A percentile compares a stretch with the other conserved stretches of the same genome.
Conservation (phyloP, 2,888 invertebrate genomes). For the Mimachlamys varia region DNA sequence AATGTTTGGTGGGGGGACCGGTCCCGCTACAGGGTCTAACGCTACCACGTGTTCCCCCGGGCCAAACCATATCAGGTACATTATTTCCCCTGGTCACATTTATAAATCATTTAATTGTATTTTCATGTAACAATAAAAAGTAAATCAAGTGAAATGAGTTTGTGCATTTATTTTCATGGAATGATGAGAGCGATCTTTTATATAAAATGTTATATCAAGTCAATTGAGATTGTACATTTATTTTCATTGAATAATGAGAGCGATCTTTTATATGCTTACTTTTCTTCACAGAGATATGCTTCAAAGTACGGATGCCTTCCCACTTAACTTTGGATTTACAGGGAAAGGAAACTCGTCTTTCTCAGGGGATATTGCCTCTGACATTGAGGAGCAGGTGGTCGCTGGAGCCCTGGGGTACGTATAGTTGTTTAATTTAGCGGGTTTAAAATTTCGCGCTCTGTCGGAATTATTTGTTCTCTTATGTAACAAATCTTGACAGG, state of each 20-base stretch:
- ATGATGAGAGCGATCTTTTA: too few relatives aligned
- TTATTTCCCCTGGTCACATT: not conserved
- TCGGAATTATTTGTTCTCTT: too few relatives aligned
- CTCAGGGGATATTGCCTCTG: constrained; percentile 64
- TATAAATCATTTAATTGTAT: too few relatives aligned
- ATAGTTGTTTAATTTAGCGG: not conserved
- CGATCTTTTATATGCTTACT: not conserved
- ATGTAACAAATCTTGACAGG: too few relatives aligned
- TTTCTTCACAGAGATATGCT: constrained; percentile 73
- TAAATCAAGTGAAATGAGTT: too few relatives aligned
- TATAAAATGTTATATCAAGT: too few relatives aligned
- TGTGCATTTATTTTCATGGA: too few relatives aligned
- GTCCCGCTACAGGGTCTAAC: constrained; percentile 77
- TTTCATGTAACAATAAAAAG: too few relatives aligned
- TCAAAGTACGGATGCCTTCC: constrained; percentile 78
- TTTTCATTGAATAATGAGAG: not conserved
- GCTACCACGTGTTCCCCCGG: constrained; percentile 80
- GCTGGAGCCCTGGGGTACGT: constrained; percentile 78
- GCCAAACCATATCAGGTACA: constrained; percentile 77
- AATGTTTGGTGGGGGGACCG: constrained; percentile 79
- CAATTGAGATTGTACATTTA: too few relatives aligned
- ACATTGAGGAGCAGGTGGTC: constrained; percentile 75
- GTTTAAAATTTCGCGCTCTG: too few relatives aligned
- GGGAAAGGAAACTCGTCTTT: constrained; percentile 76
- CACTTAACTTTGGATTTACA: constrained; percentile 80